Base-by-base conservation (phyloP, 2,113 vertebrate genomes). In the Cairina moschata region DNA sequence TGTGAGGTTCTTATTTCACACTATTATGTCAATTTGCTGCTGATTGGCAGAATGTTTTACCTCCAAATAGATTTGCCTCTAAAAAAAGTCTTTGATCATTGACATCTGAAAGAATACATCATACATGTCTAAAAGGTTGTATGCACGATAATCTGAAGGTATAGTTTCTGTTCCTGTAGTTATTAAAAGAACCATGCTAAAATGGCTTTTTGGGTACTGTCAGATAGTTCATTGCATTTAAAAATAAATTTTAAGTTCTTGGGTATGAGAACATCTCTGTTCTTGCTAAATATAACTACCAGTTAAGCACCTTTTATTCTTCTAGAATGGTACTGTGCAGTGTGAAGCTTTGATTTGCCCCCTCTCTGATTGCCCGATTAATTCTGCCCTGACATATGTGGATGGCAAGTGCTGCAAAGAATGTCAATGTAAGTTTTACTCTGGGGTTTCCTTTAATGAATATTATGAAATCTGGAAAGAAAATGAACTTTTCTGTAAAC, bases 331-430 rank as follows among this genome's bases (percentile, higher is more conserved):
- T 40, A 99, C 99, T 2, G 98, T 98, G 91, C 99, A 99, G 56
- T 99, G 99, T 4, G 99, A 99, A 96, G 98, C 98, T 95, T 96
- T 99, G 95, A 90, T 97, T 93, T 99, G 99, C 91, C 98, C 98
- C 16, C 86, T 95, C 54, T 97, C 98, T 92, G 98, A 98, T 83
- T 99, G 99, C 90, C 98, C 98, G 0, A 97, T 96, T 26, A 99
- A 98, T 92, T 99, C 98, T 8, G 98, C 98, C 66, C 98, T 98
- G 75, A 95, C 98, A 3, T 99, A 99, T 34, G 97, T 99, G 96
- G 98, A 99, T 93, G 99, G 98, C 86, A 98, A 98, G 95, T 99
- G 99, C 98, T 99, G 99, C 97, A 99, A 99, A 96, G 98, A 99
- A 96, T 99, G 99, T 94, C 99, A 98, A 93, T 93, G 99, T 99